Evolutionary conservation across 1,140 invertebrate genomes (phyloP), one percentile per base, ranked within the genome.

Genomic region (Lepidurus arcticus): DNA sequence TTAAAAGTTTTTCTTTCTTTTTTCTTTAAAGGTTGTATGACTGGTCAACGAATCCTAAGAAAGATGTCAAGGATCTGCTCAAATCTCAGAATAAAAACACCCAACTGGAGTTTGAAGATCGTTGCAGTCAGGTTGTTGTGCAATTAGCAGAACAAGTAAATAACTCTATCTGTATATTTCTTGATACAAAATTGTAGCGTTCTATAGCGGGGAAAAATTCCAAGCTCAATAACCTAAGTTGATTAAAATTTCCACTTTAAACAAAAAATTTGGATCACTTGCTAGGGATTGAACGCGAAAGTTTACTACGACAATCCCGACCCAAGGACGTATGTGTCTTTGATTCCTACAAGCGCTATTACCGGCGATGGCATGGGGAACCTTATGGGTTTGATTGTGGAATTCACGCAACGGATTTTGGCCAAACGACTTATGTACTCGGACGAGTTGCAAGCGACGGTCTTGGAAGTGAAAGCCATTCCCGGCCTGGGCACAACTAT

Each of bases 351-450:
- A 1, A 99, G 97, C 80, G 98, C 98, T 10, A 93, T 97, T 79
- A 94, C 94, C 24, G 93, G 93, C 82, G 98, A 99, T 85, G 98
- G 98, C 78, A 99, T 99, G 95, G 98, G 97, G 21, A 99, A 99
- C 84, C 86, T 99, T 26, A 89, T 99, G 81, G 92, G 94, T 3
- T 89, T 98, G 80, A 95, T 99, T 80, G 92, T 97, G 43, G 92
- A 97, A 82, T 91, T 93, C 34, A 96, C 94, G 80, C 98, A 99
- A 85, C 94, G 90, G 26, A 91, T 94, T 83, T 86, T 99, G 82
- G 91, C 94, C 43, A 96, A 98, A 85, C 87, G 94, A 81, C 86
- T 99, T 0, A 91, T 96, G 85, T 99, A 93, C 86, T 94, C 93
- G 7, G 92, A 98, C 80, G 95, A 98, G 83, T 87, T 99, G 53